These are phyloP conservation scores for Tethya wilhelma DNA, from an alignment of 37 sponge, comb jelly and placozoan species.

Conservation along the genomic window DNA sequence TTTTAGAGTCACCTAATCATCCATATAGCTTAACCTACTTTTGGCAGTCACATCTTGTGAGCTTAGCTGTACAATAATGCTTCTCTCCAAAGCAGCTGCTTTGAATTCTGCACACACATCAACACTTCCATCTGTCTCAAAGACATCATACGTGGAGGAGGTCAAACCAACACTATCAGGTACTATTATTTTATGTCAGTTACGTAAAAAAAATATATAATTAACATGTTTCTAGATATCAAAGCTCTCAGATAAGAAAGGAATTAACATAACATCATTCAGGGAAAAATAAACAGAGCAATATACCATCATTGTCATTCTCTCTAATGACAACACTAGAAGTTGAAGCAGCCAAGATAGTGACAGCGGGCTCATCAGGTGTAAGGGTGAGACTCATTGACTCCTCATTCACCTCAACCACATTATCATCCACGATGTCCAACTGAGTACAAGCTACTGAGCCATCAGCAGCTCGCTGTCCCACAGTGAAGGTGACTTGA, in stretches of 20 bases:
- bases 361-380: not conserved
- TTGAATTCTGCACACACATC: not conserved
- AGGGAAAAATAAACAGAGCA: not conserved
- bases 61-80: not conserved
- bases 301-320: conserved; percentile 1
- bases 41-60: not conserved
- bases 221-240: not conserved
- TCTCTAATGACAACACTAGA: not conserved
- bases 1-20: no score
- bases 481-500: not conserved
- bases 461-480: not conserved
- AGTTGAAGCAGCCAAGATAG: not conserved
- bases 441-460: not conserved
- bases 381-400: not conserved
- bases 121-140: not conserved
- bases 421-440: no score
- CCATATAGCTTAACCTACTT: no score
- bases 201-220: not conserved
- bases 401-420: not conserved
- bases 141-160: not conserved
- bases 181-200: not conserved
- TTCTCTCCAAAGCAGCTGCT: not conserved
- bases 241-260: not conserved
- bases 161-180: not conserved
- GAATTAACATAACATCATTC: not conserved